Evolutionary conservation across 2,888 invertebrate species (phyloP), one percentile per base, ranked within the genome.

Genomic region (Papilio demoleus): DNA sequence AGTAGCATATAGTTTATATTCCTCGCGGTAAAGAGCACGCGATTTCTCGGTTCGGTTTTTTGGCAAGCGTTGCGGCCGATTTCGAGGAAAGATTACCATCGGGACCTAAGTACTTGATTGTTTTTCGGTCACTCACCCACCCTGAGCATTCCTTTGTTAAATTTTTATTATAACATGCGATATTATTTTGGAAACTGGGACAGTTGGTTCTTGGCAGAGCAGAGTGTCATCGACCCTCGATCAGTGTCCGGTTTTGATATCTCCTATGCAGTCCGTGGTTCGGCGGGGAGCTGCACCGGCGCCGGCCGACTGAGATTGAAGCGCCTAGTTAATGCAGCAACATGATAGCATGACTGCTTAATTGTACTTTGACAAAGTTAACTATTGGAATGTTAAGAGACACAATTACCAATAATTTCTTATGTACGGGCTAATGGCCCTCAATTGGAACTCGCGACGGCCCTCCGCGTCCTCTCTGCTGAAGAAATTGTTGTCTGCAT

Each of bases 1-100:
- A 84, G 82, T 80, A 79, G 76, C 79, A 77, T 82, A 81, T 81
- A 81, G 83, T 85, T 84, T 84, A 82, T 85, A 84, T 85, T 84
- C 76, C 77, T 73, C 74, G 74, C 77, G 75, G 74, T 77, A 79
- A 65, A 71, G 77, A 77, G 77, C 81, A 79, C 80, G 81, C 84
- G 81, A 80, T 74, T 76, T 74, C 64, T 60, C 68, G 56, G 65
- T 74, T 75, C 79, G 74, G 77, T 86, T 88, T 91, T 90, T 92
- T 91, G 91, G 90, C 91, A 89, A 84, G 80, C 84, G 82, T 75
- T 79, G 83, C 82, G 83, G 81, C 78, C 74, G 86, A 84, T 85
- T 90, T 90, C 92, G 82, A 81, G 79, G 90, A 91, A 92, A 84
- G 87, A 90, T 90, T 87, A 84, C 86, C 83, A 87, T 90, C 81